These are phyloP conservation scores for Clusia tigrina DNA, from an alignment of 2,888 invertebrate genomes.

Conservation along the genomic window DNA sequence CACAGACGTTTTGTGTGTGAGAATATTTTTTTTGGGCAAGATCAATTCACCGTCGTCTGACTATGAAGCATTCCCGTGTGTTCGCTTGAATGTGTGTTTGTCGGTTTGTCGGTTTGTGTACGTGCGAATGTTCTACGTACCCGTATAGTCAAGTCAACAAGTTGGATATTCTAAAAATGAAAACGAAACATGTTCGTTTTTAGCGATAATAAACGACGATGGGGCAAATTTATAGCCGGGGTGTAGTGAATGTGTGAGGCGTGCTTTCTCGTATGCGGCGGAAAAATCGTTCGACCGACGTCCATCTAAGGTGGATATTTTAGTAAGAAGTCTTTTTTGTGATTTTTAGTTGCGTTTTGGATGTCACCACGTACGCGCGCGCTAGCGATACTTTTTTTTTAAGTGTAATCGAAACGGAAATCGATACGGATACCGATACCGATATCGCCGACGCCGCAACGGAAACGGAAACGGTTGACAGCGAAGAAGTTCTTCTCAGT, in stretches of 20 bases:
- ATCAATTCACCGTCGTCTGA: too few species aligned
- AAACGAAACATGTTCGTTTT: not conserved
- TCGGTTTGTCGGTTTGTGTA: not conserved
- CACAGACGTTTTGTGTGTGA: too few species aligned
- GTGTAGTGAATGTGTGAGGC: not conserved
- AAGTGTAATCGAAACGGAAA: not conserved
- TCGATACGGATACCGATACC: too few species aligned
- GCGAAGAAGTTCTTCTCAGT: too few species aligned
- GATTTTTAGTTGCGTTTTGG: constrained; percentile 64
- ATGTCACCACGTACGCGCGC: constrained; percentile 61
- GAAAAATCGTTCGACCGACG: constrained; percentile 40
- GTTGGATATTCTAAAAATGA: not conserved
- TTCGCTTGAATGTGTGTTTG: not conserved
- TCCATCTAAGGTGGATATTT: constrained; percentile 65
- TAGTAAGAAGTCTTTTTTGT: constrained; percentile 48
- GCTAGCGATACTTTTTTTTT: too few species aligned
- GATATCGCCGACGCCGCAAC: not conserved
- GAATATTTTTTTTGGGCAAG: too few species aligned
- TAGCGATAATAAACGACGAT: not conserved
- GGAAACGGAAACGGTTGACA: constrained; percentile 31
- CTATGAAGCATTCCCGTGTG: not conserved
- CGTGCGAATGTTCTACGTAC: too few species aligned
- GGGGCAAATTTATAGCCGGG: not conserved
- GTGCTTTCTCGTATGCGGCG: not conserved
- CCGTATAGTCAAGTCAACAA: not conserved